Conservation (phyloP, 1,140 invertebrate genomes). For the Coptotermes formosanus region DNA sequence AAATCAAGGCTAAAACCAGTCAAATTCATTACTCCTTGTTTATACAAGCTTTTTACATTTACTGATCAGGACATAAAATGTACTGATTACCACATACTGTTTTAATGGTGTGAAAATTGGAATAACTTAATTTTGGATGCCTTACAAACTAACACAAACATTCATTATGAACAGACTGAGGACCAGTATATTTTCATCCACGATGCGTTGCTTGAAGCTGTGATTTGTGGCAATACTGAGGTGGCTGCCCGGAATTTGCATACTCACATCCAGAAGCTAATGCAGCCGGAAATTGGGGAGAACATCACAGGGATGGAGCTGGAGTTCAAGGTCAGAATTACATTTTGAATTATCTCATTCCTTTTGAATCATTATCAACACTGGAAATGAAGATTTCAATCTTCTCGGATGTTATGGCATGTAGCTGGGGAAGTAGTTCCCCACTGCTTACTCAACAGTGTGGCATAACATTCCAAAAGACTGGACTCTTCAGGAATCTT, state of each 20-base stretch:
- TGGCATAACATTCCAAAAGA: too few relatives aligned
- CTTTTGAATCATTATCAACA: too few relatives aligned
- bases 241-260: slow-evolving; percentile 89
- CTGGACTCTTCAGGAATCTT: too few relatives aligned
- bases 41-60: too few relatives aligned
- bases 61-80: background rate
- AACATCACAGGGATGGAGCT: slow-evolving; percentile 96
- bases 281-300: slow-evolving; percentile 76
- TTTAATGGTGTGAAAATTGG: background rate
- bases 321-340: slow-evolving; percentile 80
- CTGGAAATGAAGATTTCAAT: too few relatives aligned
- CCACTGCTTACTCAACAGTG: too few relatives aligned
- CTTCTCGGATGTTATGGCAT: too few relatives aligned
- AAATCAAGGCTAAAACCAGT: too few relatives aligned
- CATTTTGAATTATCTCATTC: background rate
- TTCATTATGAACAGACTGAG: slow-evolving; percentile 77
- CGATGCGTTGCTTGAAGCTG: slow-evolving; percentile 93
- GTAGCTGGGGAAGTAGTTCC: too few relatives aligned
- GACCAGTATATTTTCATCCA: slow-evolving; percentile 99
- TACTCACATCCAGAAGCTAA: slow-evolving; percentile 89
- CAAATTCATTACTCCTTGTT: too few relatives aligned
- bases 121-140: background rate
- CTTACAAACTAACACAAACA: too few relatives aligned
- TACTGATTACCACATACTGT: background rate
- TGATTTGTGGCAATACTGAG: slow-evolving; percentile 93